Conservation (phyloP, 2,888 invertebrate species). For the Chalcis sispes region DNA sequence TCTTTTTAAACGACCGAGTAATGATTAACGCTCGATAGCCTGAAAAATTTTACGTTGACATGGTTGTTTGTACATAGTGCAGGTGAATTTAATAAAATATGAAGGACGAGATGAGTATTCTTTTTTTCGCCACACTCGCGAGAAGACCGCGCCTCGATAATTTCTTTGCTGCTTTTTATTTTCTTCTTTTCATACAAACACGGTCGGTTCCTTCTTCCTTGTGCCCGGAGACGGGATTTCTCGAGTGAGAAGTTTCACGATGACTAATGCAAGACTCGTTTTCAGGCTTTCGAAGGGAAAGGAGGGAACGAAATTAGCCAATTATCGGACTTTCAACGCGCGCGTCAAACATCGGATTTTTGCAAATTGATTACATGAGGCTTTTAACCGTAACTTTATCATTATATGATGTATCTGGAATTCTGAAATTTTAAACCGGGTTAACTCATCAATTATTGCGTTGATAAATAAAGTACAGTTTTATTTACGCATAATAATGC, state of each 20-base stretch:
- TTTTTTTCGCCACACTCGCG: neutral
- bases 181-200: neutral
- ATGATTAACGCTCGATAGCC: neutral
- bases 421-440: no score
- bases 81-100: neutral
- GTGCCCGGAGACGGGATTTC: conserved; percentile 18
- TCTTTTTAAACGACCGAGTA: neutral
- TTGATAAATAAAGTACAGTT: no score
- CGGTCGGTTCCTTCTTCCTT: neutral
- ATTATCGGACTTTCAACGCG: neutral
- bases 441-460: neutral
- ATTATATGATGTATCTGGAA: neutral
- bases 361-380: no score
- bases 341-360: neutral
- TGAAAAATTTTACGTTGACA: neutral
- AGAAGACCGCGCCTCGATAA: conserved; percentile 30
- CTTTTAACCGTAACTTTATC: no score
- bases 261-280: conserved; percentile 39
- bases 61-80: neutral
- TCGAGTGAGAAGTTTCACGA: conserved; percentile 19
- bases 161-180: neutral
- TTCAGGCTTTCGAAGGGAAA: no score
- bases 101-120: neutral
- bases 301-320: conserved; percentile 25
- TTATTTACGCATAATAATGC: no score